Conservation (phyloP, 2,888 invertebrate species). For the Sthenelais limicola region DNA sequence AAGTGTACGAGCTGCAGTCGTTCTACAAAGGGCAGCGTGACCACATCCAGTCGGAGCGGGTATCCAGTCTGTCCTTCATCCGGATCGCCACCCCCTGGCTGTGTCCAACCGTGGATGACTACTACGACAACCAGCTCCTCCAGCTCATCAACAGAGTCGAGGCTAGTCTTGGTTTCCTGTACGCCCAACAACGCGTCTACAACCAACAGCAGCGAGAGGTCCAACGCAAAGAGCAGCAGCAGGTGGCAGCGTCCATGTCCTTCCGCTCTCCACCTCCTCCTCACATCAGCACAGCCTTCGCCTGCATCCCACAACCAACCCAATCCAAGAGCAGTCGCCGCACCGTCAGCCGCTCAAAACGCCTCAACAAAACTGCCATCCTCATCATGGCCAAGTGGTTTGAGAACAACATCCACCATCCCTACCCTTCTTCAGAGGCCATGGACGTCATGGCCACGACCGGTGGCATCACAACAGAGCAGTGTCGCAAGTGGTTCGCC, state of each 20-base stretch:
- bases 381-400: conserved; percentile 65
- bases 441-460: conserved; percentile 59
- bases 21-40: conserved; percentile 20
- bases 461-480: conserved; percentile 60
- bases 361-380: conserved; percentile 10
- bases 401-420: conserved; percentile 57
- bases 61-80: not conserved
- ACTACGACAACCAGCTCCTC: conserved; percentile 2
- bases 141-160: conserved; percentile 10
- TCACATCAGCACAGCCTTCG: too few species aligned
- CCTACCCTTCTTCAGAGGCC: conserved; percentile 63
- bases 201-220: not conserved
- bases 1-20: not conserved
- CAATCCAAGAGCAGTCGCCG: not conserved
- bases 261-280: too few species aligned
- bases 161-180: conserved; percentile 10
- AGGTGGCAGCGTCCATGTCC: conserved; percentile 12
- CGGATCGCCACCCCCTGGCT: not conserved
- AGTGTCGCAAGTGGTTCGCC: conserved; percentile 69
- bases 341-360: not conserved
- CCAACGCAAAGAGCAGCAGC: not conserved
- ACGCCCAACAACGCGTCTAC: not conserved
- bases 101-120: not conserved
- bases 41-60: not conserved
- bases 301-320: too few species aligned